Conservation (phyloP, 1,140 invertebrate genomes). For the Zaprionus vittiger region DNA sequence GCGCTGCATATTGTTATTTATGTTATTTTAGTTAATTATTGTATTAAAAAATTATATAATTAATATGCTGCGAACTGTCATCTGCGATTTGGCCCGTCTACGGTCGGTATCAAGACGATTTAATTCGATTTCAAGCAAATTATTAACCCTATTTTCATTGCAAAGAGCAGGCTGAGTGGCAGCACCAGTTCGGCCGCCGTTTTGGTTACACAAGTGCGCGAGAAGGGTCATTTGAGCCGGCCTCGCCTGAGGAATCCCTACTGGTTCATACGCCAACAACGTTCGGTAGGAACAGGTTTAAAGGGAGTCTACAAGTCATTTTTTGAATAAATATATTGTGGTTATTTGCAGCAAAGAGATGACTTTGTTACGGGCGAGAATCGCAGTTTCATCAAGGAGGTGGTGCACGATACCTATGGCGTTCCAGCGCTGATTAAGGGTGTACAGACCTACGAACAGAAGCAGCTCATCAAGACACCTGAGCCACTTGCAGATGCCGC, state of each 20-base stretch:
- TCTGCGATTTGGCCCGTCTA: conserved; percentile 46
- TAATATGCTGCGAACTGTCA: conserved; percentile 58
- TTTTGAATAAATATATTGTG: not conserved
- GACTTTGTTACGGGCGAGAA: conserved; percentile 92
- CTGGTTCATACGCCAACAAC: conserved; percentile 86
- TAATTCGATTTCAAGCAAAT: not conserved
- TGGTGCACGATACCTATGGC: conserved; percentile 88
- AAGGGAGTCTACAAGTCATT: not conserved
- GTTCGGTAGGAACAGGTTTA: conserved; percentile 83
- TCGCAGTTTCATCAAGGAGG: conserved; percentile 92
- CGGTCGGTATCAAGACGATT: conserved; percentile 23
- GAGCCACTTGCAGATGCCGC: conserved; percentile 85
- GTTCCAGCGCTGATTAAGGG: conserved; percentile 83
- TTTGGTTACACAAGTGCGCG: conserved; percentile 77
- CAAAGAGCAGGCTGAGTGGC: conserved; percentile 38
- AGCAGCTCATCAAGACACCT: conserved; percentile 85
- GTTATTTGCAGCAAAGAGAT: conserved; percentile 76
- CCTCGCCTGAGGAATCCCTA: conserved; percentile 86
- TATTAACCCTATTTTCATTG: not conserved
- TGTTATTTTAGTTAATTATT: conserved; percentile 56
- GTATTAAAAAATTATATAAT: conserved; percentile 60
- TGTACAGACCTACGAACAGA: conserved; percentile 84
- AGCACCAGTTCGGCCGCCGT: conserved; percentile 31
- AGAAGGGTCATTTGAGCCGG: conserved; percentile 77
- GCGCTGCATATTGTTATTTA: conserved; percentile 50